A percentile compares a stretch with the other conserved stretches of the same genome.
Conservation (phyloP, 2,797 vertebrate species). For the Saxicola maurus region DNA sequence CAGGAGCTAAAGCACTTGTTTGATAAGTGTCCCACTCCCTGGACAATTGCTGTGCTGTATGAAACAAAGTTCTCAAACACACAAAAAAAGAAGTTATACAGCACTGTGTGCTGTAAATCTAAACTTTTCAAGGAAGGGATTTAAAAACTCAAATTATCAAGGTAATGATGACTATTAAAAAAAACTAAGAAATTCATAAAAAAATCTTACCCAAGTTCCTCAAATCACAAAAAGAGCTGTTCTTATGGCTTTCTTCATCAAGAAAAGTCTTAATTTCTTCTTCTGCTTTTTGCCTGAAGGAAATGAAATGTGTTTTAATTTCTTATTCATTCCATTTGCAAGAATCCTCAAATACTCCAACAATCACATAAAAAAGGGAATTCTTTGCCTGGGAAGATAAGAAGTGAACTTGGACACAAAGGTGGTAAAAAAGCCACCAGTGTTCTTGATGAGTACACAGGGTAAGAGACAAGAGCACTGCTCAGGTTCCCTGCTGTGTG, state of each 20-base stretch:
- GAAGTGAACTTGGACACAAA: neutral
- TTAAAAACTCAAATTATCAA: neutral
- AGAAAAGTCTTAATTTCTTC: constrained; percentile 78
- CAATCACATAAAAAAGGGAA: neutral
- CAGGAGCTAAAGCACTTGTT: constrained; percentile 73
- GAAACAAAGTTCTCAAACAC: constrained; percentile 55
- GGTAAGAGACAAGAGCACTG: neutral
- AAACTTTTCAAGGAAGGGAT: neutral
- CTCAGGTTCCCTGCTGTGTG: rapidly evolving
- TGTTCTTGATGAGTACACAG: rapidly evolving
- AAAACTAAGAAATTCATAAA: neutral
- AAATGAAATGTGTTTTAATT: neutral
- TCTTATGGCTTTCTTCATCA: constrained; percentile 69
- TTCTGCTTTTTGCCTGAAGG: constrained; percentile 80
- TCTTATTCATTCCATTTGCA: neutral
- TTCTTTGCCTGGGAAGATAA: neutral
- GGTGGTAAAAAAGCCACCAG: neutral
- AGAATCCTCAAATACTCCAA: neutral
- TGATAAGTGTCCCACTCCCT: constrained; percentile 72
- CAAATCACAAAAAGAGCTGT: constrained; percentile 73
- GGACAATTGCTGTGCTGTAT: constrained; percentile 74
- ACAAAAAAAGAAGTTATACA: neutral
- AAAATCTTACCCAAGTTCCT: constrained; percentile 76
- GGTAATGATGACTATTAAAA: neutral
- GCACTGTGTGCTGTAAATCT: neutral